phyloP scores from a whole-genome alignment of 1,140 invertebrate genomes.

The Subanguina moxae region DNA sequence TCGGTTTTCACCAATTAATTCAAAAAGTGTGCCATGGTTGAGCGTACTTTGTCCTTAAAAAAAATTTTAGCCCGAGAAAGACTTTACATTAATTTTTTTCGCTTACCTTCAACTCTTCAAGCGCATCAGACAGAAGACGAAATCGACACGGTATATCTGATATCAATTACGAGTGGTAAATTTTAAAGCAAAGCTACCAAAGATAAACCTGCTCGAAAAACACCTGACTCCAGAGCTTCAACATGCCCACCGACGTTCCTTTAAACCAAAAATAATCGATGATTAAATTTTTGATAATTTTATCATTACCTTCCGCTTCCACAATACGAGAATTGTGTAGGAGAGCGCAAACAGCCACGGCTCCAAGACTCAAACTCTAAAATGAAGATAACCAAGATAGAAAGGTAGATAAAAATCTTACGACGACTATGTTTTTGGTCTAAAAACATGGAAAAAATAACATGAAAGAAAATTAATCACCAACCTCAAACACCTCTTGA shows the following conservation, averaged over 20 bases:
- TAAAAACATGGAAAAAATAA: conserved; percentile 8
- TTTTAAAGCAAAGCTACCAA: too few relatives aligned
- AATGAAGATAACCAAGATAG: too few relatives aligned
- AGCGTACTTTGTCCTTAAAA: conserved; percentile 27
- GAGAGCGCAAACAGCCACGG: conserved; percentile 83
- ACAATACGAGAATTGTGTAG: conserved; percentile 67
- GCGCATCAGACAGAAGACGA: too few relatives aligned
- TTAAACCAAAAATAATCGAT: too few relatives aligned
- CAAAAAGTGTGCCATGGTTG: conserved; percentile 70
- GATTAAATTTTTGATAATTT: too few relatives aligned
- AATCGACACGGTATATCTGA: too few relatives aligned
- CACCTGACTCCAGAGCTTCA: too few relatives aligned
- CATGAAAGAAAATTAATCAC: neutral
- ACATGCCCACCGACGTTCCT: conserved; percentile 87
- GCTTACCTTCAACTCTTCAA: too few relatives aligned
- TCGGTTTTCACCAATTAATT: conserved; percentile 91
- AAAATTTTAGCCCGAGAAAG: conserved; percentile 14
- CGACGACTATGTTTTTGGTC: too few relatives aligned
- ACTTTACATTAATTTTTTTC: conserved; percentile 52
- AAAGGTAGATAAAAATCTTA: too few relatives aligned
- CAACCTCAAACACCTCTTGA: conserved; percentile 75
- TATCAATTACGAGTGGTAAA: too few relatives aligned
- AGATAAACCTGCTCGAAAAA: too few relatives aligned
- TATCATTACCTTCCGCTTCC: conserved; percentile 54
- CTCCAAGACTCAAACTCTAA: conserved; percentile 82